Evolutionary conservation across 2,113 vertebrate species (phyloP).

Genomic region (Oreochromis tanganicae): DNA sequence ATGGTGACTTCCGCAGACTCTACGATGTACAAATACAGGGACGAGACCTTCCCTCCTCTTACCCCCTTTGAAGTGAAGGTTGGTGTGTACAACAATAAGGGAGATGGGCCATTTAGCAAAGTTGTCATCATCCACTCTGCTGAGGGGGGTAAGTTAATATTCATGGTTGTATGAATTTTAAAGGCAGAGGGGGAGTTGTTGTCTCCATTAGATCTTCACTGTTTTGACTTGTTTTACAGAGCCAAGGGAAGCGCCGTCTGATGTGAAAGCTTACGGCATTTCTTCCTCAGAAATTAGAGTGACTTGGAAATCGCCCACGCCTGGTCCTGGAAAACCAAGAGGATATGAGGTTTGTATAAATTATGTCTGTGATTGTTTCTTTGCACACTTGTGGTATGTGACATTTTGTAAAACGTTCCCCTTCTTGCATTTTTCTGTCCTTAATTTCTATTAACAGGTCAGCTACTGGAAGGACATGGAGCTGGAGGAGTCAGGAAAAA

Average conservation of each 20-base stretch:
- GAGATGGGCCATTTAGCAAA: slow-evolving; percentile 92
- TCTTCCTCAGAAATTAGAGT: slow-evolving; percentile 91
- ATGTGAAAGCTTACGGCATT: slow-evolving; percentile 83
- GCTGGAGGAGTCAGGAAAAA: slow-evolving; percentile 82
- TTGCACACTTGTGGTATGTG: not conserved
- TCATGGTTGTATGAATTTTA: not conserved
- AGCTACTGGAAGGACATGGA: slow-evolving; percentile 88
- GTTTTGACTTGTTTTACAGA: slow-evolving; percentile 73
- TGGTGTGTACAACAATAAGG: slow-evolving; percentile 96
- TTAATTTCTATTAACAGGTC: slow-evolving; percentile 72
- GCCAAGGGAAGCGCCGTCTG: slow-evolving; percentile 83
- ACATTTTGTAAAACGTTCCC: not conserved
- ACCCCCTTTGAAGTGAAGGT: slow-evolving; percentile 96
- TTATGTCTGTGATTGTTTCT: not conserved
- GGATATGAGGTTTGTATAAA: slow-evolving; percentile 86
- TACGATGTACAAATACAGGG: slow-evolving; percentile 91
- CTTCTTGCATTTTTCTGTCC: not conserved
- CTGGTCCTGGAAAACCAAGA: slow-evolving; percentile 86
- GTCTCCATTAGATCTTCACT: not conserved
- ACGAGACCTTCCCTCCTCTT: slow-evolving; percentile 92
- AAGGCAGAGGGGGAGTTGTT: not conserved
- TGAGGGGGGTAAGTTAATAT: slow-evolving; percentile 81
- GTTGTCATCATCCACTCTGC: slow-evolving; percentile 91
- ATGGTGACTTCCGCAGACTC: slow-evolving; percentile 96
- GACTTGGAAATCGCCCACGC: slow-evolving; percentile 83